Evolutionary conservation across 2,888 invertebrate genomes (phyloP), one percentile per base, ranked within the genome.

Genomic region (Hemicrepidius hirtus): DNA sequence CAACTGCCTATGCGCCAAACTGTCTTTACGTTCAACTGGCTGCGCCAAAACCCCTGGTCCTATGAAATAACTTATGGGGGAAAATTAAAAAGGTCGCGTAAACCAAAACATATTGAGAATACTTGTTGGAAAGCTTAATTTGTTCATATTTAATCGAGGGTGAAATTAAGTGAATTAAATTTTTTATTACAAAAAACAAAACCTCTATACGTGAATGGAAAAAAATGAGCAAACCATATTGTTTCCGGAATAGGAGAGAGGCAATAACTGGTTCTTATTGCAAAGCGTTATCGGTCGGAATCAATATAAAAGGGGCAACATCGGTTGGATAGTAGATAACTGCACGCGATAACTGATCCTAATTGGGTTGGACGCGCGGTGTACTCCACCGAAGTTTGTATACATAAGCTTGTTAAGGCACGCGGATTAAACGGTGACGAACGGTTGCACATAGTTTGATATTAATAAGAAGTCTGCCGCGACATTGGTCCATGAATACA

Each of bases 321-420:
- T 46, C 55, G 37, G 60, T 50, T 24, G 57, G 40, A 66, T 35
- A 59, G 50, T 59, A 71, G 59, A 71, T 71, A 55, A 60, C 62
- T 60, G 46, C 59, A 62, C 53, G 62, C 62, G 67, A 71, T 67
- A 71, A 68, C 66, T 71, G 67, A 75, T 64, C 67, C 74, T 78
- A 78, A 78, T 78, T 76, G 76, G 75, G 75, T 75, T 66, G 68
- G 75, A 74, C 72, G 74, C 68, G 68, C 68, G 67, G 68, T 75
- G 70, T 71, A 71, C 46, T 55, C 57, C 37, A 65, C 37, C 24
- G 24, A 74, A 75, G 69, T 70, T 76, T 74, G 67, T 72, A 70
- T 67, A 68, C 55, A 73, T 75, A 76, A 76, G 71, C 75, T 75
- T 74, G 68, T 75, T 76, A 75, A 68, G 65, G 73, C 65, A 55